Evolutionary conservation across 2,888 invertebrate genomes (phyloP).

Genomic region (Isoperla grammatica): DNA sequence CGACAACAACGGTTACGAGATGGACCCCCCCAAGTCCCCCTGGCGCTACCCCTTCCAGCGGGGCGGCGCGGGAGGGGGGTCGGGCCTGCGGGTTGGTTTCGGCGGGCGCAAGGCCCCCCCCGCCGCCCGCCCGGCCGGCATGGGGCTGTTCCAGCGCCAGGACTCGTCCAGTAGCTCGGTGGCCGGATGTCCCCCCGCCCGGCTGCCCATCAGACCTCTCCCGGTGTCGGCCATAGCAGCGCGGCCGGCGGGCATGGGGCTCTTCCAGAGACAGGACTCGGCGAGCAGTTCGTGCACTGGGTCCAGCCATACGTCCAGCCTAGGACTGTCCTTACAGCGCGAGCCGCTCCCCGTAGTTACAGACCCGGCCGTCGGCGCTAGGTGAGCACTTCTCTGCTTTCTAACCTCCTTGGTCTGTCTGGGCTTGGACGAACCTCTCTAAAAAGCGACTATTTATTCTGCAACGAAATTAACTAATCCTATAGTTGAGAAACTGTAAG

Average conservation of each 20-base stretch:
- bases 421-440: no score
- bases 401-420: no score
- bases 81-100: slow-evolving; percentile 9
- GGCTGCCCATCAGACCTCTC: slow-evolving; percentile 35
- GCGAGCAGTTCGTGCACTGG: slow-evolving; percentile 37
- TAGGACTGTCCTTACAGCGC: slow-evolving; percentile 31
- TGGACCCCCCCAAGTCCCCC: slow-evolving; percentile 63
- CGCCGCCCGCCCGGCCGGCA: background rate
- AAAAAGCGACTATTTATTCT: background rate
- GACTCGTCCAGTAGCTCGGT: background rate
- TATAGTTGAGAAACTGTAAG: no score
- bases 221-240: background rate
- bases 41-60: slow-evolving; percentile 63
- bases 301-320: slow-evolving; percentile 34
- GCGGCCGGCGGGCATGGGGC: slow-evolving; percentile 16
- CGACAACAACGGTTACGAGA: slow-evolving; percentile 65
- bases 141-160: no score
- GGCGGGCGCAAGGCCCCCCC: background rate
- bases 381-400: no score
- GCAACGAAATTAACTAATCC: background rate
- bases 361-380: slow-evolving; percentile 19
- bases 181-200: slow-evolving; percentile 16
- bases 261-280: slow-evolving; percentile 35
- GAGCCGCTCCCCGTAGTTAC: slow-evolving; percentile 18
- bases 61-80: background rate